Base-by-base conservation (phyloP, 2,888 invertebrate species). In the Malthinus seriepunctatus region DNA sequence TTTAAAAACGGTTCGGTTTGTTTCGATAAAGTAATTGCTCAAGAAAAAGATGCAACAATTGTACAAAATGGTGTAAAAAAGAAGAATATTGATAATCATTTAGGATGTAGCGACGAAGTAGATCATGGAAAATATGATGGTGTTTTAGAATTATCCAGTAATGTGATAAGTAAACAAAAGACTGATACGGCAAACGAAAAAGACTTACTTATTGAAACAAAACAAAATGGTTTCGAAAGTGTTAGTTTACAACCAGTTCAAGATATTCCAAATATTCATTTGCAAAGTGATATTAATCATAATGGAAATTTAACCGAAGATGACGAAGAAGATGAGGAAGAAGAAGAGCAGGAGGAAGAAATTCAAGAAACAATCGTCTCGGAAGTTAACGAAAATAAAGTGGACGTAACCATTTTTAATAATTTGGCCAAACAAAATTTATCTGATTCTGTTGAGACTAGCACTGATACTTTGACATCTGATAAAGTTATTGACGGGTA, bases 391-490 rank as follows among this genome's bases (percentile, higher is more conserved):
- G 11, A 48, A 45, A 39, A 11, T 33, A 65, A 63, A 32, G 62
- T 66, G 47, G 68, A 66, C 33, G 39, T 12, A 9, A 39, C 39
- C 14, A 39, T 9, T 8, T 14, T 15, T 23, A 23, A 23, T 23
- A n/a, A 15, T 23, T 15, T 15, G 14, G 14, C 39, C n/a, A 45
- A 31, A 12, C 23, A 45, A 45, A 31, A 11, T 45, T 32, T 55
- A 14, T 44, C 55, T 15, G 73, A 73, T 53, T 77, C 78, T n/a
- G 73, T 76, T 44, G 81, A 82, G 68, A 82, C 82, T 33, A 83
- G 83, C 70, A 83, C 83, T 38, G 83, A 83, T 64, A 83, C 83
- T 10, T 70, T 83, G 62, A 81, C 81, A 44, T 79, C 80, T 50
- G 77, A 76, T 39, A 74, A 73, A 44, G 56, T 66, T n/a, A 60